Conservation (phyloP, 2,888 invertebrate species). For the Athalia cordata region DNA sequence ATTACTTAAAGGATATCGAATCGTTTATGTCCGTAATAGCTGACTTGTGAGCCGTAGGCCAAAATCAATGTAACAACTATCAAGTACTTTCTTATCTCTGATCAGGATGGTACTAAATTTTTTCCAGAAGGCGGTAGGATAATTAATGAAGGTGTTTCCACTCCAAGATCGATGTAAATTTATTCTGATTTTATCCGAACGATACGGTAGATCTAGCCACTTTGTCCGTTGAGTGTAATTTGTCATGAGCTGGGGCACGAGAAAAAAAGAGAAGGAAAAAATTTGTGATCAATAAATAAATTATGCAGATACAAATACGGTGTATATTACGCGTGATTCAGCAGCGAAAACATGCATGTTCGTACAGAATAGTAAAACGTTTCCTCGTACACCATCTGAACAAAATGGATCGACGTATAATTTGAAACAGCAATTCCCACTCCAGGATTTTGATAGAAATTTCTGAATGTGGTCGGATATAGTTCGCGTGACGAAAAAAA, state of each 20-base stretch:
- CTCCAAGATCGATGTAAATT: conserved; percentile 36
- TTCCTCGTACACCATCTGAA: background rate
- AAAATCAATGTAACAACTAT: no score
- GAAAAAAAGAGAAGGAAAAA: background rate
- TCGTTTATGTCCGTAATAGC: background rate
- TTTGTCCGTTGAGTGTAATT: conserved; percentile 20
- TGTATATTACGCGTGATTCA: background rate
- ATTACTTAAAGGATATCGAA: conserved; percentile 19
- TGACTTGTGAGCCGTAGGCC: no score
- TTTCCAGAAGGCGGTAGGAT: background rate
- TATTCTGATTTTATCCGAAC: conserved; percentile 43
- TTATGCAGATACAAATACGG: no score
- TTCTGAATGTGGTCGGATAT: no score
- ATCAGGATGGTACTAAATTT: background rate
- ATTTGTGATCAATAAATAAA: no score
- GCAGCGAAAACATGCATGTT: background rate
- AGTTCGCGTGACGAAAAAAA: background rate
- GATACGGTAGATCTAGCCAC: conserved; percentile 20
- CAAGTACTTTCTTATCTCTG: background rate
- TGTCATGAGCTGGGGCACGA: background rate
- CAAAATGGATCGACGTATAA: no score
- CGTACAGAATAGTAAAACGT: background rate
- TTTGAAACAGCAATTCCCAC: no score
- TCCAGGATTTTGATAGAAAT: no score
- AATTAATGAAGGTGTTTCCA: conserved; percentile 24